Evolutionary conservation across 2,113 vertebrate species (phyloP).

Genomic region (Lathamus discolor): DNA sequence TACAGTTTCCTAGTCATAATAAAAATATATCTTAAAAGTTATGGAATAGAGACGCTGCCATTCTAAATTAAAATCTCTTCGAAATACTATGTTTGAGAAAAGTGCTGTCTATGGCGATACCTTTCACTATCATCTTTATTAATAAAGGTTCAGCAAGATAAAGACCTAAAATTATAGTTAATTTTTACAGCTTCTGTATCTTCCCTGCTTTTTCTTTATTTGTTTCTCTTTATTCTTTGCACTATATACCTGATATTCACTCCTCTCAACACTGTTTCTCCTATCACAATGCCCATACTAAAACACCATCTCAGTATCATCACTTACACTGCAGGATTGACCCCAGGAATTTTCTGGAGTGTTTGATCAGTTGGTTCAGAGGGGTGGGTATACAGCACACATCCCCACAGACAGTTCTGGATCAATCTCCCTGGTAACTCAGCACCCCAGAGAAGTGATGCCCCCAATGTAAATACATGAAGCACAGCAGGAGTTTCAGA

Average conservation of each 20-base stretch:
- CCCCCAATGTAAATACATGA: rapidly evolving
- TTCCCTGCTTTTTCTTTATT: neutral
- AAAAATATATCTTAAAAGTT: neutral
- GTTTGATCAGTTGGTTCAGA: neutral
- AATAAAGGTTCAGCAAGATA: neutral
- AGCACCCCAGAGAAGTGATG: neutral
- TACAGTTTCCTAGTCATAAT: neutral
- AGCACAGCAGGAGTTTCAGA: neutral
- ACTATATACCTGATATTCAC: neutral
- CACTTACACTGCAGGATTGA: neutral
- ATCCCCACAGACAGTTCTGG: neutral
- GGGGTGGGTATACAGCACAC: neutral
- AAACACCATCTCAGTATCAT: neutral
- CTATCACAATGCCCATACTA: neutral
- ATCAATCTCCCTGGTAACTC: rapidly evolving
- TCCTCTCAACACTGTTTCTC: neutral
- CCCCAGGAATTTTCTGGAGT: neutral
- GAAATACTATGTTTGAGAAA: neutral
- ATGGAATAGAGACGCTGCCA: neutral
- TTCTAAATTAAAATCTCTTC: neutral
- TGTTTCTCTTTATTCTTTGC: neutral
- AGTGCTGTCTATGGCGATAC: neutral
- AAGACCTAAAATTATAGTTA: neutral
- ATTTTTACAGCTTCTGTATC: neutral
- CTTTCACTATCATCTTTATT: neutral